Evolutionary conservation across 2,888 invertebrate species (phyloP).

Genomic region (Orchesellides sinensis): DNA sequence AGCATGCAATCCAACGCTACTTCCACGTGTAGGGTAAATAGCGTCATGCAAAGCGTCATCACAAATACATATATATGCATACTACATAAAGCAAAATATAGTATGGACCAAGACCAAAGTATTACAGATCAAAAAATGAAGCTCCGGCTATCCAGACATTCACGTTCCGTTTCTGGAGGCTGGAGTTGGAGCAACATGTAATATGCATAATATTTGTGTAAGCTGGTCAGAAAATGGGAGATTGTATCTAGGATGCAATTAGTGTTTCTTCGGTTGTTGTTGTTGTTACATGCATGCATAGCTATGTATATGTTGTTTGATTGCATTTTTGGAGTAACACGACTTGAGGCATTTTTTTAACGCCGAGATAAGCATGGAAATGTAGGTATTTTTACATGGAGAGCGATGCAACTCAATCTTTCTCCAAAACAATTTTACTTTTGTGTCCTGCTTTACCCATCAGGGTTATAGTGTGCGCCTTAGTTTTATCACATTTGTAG

Average conservation of each 20-base stretch:
- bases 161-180: slow-evolving; percentile 20
- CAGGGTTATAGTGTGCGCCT: no score
- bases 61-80: not conserved
- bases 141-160: no score
- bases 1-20: slow-evolving; percentile 24
- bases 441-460: no score
- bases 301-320: not conserved
- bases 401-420: no score
- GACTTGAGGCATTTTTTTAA: not conserved
- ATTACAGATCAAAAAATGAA: no score
- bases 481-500: not conserved
- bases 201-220: slow-evolving; percentile 22
- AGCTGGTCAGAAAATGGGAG: slow-evolving; percentile 10
- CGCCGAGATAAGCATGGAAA: not conserved
- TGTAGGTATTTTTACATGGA: not conserved
- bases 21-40: slow-evolving; percentile 36
- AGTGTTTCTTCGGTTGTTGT: slow-evolving; percentile 4
- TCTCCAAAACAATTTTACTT: no score
- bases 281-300: no score
- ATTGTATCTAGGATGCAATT: slow-evolving; percentile 21
- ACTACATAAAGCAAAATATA: no score
- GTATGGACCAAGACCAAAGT: no score
- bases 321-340: not conserved
- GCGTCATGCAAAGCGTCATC: not conserved
- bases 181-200: slow-evolving; percentile 12